Conservation (phyloP, 30 jellyfish, hydroid and myxozoan genomes). For the Aurelia sp. region DNA sequence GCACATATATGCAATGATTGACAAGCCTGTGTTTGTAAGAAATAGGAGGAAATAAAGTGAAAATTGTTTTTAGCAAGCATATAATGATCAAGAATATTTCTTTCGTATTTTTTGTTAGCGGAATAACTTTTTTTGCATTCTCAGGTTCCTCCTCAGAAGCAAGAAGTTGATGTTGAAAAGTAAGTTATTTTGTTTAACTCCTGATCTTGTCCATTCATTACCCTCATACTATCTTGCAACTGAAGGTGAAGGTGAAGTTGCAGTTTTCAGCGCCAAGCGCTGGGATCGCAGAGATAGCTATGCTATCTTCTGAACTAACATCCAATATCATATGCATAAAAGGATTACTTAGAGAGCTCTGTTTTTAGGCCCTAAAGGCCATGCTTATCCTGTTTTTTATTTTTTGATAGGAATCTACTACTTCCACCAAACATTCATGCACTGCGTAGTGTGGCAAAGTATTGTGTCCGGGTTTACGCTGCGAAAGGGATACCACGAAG, state of each 20-base stretch:
- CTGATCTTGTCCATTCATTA: background rate
- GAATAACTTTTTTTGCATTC: background rate
- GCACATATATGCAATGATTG: no score
- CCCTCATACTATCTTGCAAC: no score
- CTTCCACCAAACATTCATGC: constrained; percentile 59
- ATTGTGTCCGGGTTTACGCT: constrained; percentile 32
- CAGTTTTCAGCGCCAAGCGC: no score
- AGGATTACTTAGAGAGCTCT: no score
- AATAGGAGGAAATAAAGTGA: no score
- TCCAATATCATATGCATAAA: no score
- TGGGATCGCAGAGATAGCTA: no score
- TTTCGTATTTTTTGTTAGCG: background rate
- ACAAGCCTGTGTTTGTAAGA: no score
- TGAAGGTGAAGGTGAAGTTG: no score
- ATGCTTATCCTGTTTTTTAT: background rate
- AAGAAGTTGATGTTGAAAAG: constrained; percentile 47
- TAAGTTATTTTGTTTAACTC: background rate
- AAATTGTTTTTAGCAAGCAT: no score
- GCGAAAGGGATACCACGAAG: constrained; percentile 73
- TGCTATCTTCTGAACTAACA: no score
- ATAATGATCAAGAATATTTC: background rate
- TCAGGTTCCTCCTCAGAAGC: constrained; percentile 35
- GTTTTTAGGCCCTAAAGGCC: no score
- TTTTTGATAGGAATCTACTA: constrained; percentile 28
- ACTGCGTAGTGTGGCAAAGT: constrained; percentile 37